phyloP scores from a whole-genome alignment of 1,140 invertebrate genomes.

The Sminthurides bifidus region DNA sequence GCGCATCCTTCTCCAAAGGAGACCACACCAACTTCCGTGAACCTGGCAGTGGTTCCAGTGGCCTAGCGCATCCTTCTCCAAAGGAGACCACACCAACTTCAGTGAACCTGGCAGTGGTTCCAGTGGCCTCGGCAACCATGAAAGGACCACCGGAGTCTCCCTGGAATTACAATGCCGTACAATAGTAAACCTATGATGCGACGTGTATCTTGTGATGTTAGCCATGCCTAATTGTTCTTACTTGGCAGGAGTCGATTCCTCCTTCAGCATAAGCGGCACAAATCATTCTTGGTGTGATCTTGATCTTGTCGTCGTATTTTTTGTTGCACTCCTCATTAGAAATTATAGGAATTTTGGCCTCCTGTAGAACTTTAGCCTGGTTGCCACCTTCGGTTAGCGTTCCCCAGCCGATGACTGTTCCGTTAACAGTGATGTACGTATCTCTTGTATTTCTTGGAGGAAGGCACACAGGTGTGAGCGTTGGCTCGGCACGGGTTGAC shows the following conservation, averaged over 20 bases:
- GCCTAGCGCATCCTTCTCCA: constrained; percentile 13
- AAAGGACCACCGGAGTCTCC: constrained; percentile 27
- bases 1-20: constrained; percentile 8
- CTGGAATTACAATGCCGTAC: not conserved
- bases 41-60: not conserved
- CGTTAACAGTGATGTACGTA: constrained; percentile 13
- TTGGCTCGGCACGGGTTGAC: constrained; percentile 13
- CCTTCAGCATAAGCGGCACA: constrained; percentile 24
- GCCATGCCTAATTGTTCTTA: not conserved
- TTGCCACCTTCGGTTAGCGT: constrained; percentile 15
- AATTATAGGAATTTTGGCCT: constrained; percentile 23
- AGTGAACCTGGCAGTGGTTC: constrained; percentile 6
- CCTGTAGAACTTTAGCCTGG: constrained; percentile 13
- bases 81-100: constrained; percentile 27
- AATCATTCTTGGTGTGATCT: constrained; percentile 19
- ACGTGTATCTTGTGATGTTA: not conserved
- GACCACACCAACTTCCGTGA: not conserved
- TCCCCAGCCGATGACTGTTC: constrained; percentile 18
- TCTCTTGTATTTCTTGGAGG: constrained; percentile 3
- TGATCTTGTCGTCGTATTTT: constrained; percentile 11
- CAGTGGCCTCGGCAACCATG: not conserved
- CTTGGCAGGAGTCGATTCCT: constrained; percentile 23
- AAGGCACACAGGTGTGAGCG: constrained; percentile 20
- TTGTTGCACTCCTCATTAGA: constrained; percentile 22
- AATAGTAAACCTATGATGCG: not conserved